Evolutionary conservation across 2,113 vertebrate genomes (phyloP).

Genomic region (Carassius gibelio): DNA sequence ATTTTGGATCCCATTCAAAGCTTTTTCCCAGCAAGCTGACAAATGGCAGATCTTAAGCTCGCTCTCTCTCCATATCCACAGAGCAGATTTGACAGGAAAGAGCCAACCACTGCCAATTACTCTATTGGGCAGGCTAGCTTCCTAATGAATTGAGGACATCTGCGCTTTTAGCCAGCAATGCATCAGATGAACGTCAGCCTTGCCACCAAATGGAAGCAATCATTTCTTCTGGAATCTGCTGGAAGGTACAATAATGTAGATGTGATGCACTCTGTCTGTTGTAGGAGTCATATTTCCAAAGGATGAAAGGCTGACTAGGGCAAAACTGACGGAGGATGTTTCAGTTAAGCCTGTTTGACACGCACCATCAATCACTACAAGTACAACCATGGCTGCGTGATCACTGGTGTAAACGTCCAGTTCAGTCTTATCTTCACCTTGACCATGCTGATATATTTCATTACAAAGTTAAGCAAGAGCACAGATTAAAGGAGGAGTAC

Average conservation of each 20-base stretch:
- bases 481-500: conserved; percentile 34
- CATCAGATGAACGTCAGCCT: conserved; percentile 52
- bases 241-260: conserved; percentile 49
- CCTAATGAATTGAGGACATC: conserved; percentile 56
- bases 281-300: conserved; percentile 37
- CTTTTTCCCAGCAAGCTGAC: conserved; percentile 42
- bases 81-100: conserved; percentile 50
- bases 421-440: conserved; percentile 32
- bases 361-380: conserved; percentile 39
- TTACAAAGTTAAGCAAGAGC: conserved; percentile 33
- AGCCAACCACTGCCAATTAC: conserved; percentile 50
- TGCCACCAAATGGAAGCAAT: conserved; percentile 47
- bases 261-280: conserved; percentile 44
- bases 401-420: background rate
- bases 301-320: conserved; percentile 38
- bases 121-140: conserved; percentile 45
- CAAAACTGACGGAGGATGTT: conserved; percentile 45
- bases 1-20: conserved; percentile 42
- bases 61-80: conserved; percentile 37
- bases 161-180: conserved; percentile 49
- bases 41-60: conserved; percentile 44
- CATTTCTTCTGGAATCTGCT: conserved; percentile 51
- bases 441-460: conserved; percentile 16
- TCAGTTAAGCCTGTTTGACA: conserved; percentile 52
- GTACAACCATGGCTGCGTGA: background rate